Percentiles rank a stretch among this genome's conserved stretches.
Conservation (phyloP, 2,797 vertebrate genomes). For the Anniella stebbinsi region DNA sequence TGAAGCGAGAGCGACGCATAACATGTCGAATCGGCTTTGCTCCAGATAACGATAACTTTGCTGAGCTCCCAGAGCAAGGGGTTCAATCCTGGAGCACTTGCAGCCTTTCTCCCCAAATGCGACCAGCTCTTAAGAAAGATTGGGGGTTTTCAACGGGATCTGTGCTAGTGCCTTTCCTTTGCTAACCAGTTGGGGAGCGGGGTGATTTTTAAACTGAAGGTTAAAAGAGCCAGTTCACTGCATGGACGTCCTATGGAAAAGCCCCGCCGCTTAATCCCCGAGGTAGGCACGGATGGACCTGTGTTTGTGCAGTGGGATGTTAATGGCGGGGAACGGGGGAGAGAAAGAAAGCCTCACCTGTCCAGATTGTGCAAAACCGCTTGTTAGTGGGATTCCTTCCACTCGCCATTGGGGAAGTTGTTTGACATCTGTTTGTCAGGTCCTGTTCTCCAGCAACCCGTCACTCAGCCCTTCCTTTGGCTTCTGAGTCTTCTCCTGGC, state of each 20-base stretch:
- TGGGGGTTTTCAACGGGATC: not conserved
- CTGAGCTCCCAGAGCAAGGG: not conserved
- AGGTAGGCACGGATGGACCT: no score
- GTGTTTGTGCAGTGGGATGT: not conserved
- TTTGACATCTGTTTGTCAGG: not conserved
- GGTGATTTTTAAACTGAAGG: not conserved
- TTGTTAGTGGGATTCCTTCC: not conserved
- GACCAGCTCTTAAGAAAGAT: no score
- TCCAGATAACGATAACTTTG: not conserved
- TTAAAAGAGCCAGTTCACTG: not conserved
- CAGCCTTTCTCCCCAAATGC: not conserved
- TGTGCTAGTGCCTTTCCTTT: not conserved
- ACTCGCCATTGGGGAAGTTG: not conserved
- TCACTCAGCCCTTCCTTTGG: not conserved
- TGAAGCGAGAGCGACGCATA: rapidly evolving
- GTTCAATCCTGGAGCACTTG: not conserved
- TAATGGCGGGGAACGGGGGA: not conserved
- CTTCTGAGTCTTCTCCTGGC: not conserved
- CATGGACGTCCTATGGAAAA: not conserved
- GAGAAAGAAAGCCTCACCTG: no score
- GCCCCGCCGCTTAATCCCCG: not conserved
- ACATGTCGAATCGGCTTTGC: not conserved
- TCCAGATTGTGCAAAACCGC: not conserved
- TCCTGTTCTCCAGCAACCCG: not conserved
- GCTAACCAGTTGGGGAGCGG: not conserved